Conservation (phyloP, 2,888 invertebrate genomes). For the Dolichopus griseipennis region DNA sequence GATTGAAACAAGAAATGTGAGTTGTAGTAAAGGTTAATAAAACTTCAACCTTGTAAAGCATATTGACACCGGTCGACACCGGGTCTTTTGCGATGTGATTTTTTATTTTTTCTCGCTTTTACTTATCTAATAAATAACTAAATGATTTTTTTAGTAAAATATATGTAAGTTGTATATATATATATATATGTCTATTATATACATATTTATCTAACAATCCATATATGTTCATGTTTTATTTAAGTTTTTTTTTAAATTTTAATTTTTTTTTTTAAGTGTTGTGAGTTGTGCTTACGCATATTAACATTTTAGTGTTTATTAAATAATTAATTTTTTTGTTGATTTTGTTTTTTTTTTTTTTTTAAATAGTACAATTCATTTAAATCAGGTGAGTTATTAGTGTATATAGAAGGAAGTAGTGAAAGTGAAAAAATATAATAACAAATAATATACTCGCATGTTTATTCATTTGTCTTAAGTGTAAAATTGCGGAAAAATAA, state of each 20-base stretch:
- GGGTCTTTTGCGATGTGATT: neutral
- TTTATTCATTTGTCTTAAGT: no score
- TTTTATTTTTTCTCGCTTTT: neutral
- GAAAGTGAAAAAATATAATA: no score
- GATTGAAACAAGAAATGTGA: conserved; percentile 3
- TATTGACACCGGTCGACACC: conserved; percentile 1
- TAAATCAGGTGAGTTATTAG: no score
- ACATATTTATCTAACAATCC: no score
- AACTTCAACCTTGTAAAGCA: conserved; percentile 6
- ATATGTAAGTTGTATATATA: no score
- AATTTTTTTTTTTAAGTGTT: neutral
- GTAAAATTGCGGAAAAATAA: no score
- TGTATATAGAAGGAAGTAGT: no score
- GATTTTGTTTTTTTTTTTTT: neutral
- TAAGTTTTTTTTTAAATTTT: no score
- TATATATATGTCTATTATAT: no score
- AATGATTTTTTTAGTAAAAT: neutral
- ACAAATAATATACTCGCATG: no score
- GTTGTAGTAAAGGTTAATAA: neutral
- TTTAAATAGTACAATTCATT: neutral
- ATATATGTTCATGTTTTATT: no score
- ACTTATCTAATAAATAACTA: neutral
- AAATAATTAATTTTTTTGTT: no score
- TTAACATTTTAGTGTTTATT: neutral
- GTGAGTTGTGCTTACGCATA: neutral